Evolutionary conservation across 2,113 vertebrate genomes (phyloP).

Genomic region (Calypte anna): DNA sequence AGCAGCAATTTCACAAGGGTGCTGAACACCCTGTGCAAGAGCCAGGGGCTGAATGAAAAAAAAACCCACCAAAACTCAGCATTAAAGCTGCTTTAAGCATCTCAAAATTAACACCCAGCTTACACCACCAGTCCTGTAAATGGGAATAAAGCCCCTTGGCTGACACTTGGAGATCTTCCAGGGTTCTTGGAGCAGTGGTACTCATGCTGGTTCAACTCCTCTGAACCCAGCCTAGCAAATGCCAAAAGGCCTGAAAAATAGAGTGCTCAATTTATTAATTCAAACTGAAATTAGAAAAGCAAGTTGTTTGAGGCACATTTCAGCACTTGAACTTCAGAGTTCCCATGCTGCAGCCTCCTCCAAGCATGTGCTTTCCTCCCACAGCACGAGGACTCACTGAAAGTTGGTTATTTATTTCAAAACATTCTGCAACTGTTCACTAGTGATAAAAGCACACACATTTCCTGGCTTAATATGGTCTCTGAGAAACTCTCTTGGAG

Average conservation of each 20-base stretch:
- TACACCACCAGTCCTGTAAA: background rate
- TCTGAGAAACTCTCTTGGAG: constrained; percentile 7
- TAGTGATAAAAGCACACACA: background rate
- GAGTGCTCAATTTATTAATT: background rate
- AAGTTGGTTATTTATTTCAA: background rate
- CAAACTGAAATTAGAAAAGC: background rate
- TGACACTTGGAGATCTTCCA: background rate
- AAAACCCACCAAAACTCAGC: no score
- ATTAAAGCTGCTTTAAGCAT: background rate
- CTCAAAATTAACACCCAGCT: background rate
- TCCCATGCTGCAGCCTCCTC: background rate
- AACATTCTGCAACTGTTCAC: background rate
- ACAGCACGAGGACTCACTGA: background rate
- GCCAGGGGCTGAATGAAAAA: accelerated
- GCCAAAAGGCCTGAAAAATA: background rate
- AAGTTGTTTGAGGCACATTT: background rate
- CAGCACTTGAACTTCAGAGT: background rate
- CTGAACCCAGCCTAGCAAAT: background rate
- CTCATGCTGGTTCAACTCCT: background rate
- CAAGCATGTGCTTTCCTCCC: background rate
- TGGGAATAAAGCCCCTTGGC: background rate
- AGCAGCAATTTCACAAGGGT: background rate
- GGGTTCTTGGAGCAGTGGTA: background rate
- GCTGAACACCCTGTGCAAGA: background rate
- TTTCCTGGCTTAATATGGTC: background rate